These are phyloP conservation scores for Drosophila hamatofila DNA, from an alignment of 2,888 invertebrate genomes.

Conservation along the genomic window DNA sequence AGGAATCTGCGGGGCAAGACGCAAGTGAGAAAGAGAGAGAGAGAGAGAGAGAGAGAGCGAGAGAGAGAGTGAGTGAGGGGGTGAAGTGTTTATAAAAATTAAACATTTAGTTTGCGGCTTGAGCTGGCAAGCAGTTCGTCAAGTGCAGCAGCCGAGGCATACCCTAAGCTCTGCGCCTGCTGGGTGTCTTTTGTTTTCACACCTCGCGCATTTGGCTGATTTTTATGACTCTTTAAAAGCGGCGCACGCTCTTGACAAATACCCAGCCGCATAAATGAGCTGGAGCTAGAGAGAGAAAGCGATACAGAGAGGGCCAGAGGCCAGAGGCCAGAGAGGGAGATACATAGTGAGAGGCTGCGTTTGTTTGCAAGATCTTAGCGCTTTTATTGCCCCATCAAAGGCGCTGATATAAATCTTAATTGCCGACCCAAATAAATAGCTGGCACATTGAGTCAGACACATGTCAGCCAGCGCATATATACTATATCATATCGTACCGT, in stretches of 20 bases:
- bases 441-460: slow-evolving; percentile 38
- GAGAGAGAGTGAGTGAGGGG: background rate
- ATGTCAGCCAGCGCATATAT: slow-evolving; percentile 37
- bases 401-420: slow-evolving; percentile 81
- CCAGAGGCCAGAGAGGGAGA: background rate
- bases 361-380: slow-evolving; percentile 61
- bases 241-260: slow-evolving; percentile 63
- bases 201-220: slow-evolving; percentile 71
- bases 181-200: slow-evolving; percentile 48
- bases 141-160: slow-evolving; percentile 34
- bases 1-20: slow-evolving; percentile 18
- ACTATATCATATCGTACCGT: slow-evolving; percentile 29
- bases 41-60: background rate
- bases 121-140: slow-evolving; percentile 54
- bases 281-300: slow-evolving; percentile 27
- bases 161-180: background rate
- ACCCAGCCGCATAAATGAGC: slow-evolving; percentile 67
- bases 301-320: background rate
- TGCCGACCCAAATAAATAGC: slow-evolving; percentile 83
- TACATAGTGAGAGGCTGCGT: slow-evolving; percentile 19
- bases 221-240: slow-evolving; percentile 76
- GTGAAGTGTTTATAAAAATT: slow-evolving; percentile 70
- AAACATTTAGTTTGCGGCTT: slow-evolving; percentile 73
- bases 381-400: slow-evolving; percentile 81
- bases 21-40: background rate